A percentile compares a stretch with the other conserved stretches of the same genome.
phyloP scores from a whole-genome alignment of 1,140 invertebrate genomes.

The Hylyphantes graminicola region DNA sequence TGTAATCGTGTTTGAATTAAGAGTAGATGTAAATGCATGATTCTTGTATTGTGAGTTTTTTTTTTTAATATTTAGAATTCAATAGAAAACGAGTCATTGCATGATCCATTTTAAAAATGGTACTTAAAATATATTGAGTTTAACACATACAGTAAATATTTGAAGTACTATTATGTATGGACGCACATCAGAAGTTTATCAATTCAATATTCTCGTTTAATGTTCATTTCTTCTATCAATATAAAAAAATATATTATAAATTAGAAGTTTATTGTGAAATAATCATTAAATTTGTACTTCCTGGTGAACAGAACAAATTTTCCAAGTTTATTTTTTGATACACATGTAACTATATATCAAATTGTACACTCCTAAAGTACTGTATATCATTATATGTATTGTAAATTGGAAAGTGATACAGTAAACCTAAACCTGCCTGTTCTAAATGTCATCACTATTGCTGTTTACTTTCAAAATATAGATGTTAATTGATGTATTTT shows the following conservation, averaged over 20 bases:
- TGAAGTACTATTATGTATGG: neutral
- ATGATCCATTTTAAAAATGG: neutral
- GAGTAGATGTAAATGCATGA: neutral
- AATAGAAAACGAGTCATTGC: neutral
- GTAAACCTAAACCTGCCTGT: constrained; percentile 24
- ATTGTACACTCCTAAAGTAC: constrained; percentile 3
- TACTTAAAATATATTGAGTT: neutral
- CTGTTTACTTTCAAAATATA: constrained; percentile 8
- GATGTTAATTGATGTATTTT: constrained; percentile 8
- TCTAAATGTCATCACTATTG: neutral
- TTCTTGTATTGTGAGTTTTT: neutral
- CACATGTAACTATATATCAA: constrained; percentile 14
- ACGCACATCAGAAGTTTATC: neutral
- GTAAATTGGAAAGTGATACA: neutral
- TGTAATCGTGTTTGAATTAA: too few relatives aligned
- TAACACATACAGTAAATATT: neutral
- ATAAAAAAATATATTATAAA: neutral
- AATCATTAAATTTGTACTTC: neutral
- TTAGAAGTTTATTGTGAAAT: neutral
- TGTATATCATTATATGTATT: neutral
- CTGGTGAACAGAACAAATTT: neutral
- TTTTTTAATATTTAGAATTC: neutral
- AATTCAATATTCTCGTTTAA: neutral
- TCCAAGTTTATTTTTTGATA: constrained; percentile 42
- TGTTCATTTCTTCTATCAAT: constrained; percentile 8